Percentiles rank a stretch among this genome's conserved stretches.
Conservation (phyloP, 2,888 invertebrate species). For the Creontiades dilutus region DNA sequence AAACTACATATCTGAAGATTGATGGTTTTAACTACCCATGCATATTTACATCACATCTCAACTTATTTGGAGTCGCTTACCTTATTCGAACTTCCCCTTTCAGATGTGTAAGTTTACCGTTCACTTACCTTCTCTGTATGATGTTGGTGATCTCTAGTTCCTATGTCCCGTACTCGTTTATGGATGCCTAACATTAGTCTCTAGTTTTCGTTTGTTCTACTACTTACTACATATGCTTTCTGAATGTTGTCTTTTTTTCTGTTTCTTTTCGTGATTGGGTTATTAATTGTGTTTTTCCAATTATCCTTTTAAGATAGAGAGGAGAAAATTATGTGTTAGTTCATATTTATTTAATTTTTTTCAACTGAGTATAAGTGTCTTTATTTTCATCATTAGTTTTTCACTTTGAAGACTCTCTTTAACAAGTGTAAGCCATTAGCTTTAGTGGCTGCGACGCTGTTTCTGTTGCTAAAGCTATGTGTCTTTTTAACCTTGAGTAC, state of each 20-base stretch:
- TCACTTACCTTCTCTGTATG: neutral
- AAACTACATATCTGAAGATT: neutral
- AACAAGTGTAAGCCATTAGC: neutral
- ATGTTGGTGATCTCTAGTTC: constrained; percentile 29
- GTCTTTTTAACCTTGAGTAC: constrained; percentile 20
- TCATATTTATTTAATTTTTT: neutral
- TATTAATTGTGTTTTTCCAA: constrained; percentile 21
- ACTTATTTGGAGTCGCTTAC: neutral
- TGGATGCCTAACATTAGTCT: constrained; percentile 1
- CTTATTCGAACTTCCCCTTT: neutral
- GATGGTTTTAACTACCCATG: neutral
- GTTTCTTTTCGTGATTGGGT: neutral
- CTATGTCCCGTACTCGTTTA: constrained; percentile 16
- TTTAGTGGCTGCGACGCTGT: neutral
- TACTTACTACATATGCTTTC: constrained; percentile 38
- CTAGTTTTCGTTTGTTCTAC: neutral
- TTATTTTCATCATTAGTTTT: constrained; percentile 18
- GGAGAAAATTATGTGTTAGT: constrained; percentile 60
- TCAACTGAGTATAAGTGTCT: neutral
- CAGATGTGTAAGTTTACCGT: neutral
- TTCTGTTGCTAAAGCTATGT: neutral
- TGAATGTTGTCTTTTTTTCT: neutral
- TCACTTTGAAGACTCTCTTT: constrained; percentile 4
- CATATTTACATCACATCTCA: neutral
- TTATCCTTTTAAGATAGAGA: constrained; percentile 56